Evolutionary conservation across 2,888 invertebrate species (phyloP).

Genomic region (Drosophila rubida): DNA sequence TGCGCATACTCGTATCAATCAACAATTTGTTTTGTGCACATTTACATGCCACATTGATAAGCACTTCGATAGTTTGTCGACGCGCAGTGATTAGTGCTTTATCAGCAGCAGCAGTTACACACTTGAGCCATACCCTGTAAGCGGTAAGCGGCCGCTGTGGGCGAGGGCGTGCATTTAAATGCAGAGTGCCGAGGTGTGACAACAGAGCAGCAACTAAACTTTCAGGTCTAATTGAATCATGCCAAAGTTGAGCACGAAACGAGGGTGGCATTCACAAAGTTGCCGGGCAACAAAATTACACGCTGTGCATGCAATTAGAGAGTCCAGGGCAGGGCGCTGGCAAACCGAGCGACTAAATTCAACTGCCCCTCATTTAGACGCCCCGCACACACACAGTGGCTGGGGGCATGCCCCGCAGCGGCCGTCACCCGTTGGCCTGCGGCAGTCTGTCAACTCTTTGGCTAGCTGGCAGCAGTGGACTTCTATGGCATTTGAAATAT

Average conservation of each 20-base stretch:
- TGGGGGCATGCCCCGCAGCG: neutral
- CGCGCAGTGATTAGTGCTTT: too few species aligned
- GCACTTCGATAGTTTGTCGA: too few species aligned
- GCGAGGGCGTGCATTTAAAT: neutral
- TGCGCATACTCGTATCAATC: too few species aligned
- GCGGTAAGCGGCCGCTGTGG: too few species aligned
- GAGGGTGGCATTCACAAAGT: constrained; percentile 30
- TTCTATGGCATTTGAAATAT: constrained; percentile 41
- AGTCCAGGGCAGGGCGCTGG: constrained; percentile 11
- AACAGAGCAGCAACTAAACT: constrained; percentile 42
- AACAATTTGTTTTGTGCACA: too few species aligned
- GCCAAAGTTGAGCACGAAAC: constrained; percentile 39
- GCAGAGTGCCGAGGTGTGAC: constrained; percentile 23
- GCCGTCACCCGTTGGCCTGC: neutral
- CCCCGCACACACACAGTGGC: neutral
- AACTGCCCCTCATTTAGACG: neutral
- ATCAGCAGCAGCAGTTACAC: too few species aligned
- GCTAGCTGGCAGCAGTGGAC: constrained; percentile 26
- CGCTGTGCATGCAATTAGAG: constrained; percentile 62
- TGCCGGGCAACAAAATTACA: constrained; percentile 51
- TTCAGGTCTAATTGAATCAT: constrained; percentile 50
- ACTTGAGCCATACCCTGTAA: constrained; percentile 1
- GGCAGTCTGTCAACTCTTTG: constrained; percentile 43
- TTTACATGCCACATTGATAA: too few species aligned
- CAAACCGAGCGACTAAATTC: constrained; percentile 11